phyloP scores from a whole-genome alignment of 2,113 vertebrate species.

The Paraplagusia blochii region DNA sequence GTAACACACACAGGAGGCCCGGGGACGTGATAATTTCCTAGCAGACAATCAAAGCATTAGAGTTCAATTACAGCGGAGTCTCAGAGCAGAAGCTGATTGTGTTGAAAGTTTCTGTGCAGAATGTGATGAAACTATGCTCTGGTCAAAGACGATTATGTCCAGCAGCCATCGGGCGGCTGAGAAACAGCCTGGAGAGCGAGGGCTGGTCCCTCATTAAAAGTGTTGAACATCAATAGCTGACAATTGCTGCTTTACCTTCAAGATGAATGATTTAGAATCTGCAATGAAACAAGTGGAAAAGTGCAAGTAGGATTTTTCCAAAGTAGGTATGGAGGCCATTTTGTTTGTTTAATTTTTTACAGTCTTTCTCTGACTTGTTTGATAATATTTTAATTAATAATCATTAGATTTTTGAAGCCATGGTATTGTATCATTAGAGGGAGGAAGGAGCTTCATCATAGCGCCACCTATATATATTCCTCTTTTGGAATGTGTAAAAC shows the following conservation, averaged over 20 bases:
- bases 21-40: background rate
- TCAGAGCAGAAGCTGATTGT: constrained; percentile 10
- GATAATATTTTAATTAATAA: too few species aligned
- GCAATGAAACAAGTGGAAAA: too few species aligned
- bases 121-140: constrained; percentile 34
- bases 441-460: too few species aligned
- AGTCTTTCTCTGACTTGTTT: too few species aligned
- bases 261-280: constrained; percentile 15
- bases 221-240: constrained; percentile 55
- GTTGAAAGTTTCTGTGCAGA: constrained; percentile 43
- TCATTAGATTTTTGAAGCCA: too few species aligned
- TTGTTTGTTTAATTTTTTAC: too few species aligned
- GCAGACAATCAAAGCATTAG: constrained; percentile 2
- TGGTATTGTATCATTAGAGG: too few species aligned
- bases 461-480: background rate
- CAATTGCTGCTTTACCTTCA: constrained; percentile 29
- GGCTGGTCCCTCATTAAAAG: constrained; percentile 51
- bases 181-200: constrained; percentile 50
- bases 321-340: too few species aligned
- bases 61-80: constrained; percentile 14
- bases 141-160: constrained; percentile 66
- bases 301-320: too few species aligned
- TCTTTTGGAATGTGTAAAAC: background rate
- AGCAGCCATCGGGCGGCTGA: constrained; percentile 36
- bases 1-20: constrained; percentile 2